Base-by-base conservation (phyloP, 2,797 vertebrate species). In the Bradypodion pumilum region DNA sequence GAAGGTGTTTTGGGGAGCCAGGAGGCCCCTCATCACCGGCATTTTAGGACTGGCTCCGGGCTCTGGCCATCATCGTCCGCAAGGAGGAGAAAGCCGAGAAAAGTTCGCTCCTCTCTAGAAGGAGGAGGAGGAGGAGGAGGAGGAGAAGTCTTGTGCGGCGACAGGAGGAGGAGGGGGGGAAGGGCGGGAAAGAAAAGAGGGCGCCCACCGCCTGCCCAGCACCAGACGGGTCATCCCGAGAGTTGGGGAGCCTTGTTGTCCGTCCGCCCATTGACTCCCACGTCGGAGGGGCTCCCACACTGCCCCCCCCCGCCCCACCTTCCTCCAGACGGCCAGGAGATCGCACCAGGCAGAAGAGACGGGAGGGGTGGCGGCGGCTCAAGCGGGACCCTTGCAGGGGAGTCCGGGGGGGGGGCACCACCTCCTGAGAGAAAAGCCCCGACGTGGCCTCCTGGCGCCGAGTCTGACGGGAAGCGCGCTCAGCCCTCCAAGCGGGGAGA, bases 11-110 rank as follows among this genome's bases (percentile, higher is more conserved):
- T 99, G 98, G 70, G 98, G 98, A 88, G 98, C 98, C 95, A 99
- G 94, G 96, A 99, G 97, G 97, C 98, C 98, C 86, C 99, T 99
- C 98, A 99, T 99, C 92, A 99, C 98, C 96, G 98, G 98, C 98
- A 99, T 99, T 94, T 97, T 99, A 85, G 74, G 84, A 81, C 40
- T 6, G n/a, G 79, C 79, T 80, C 49, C 49, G 37, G 78, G 72
- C 60, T n/a, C 7, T n/a, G 52, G 29, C 74, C 83, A 76, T 85
- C 73, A 65, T 72, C 73, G 65, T 72, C 65, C 79, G 15, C 9
- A 4, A 27, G 16, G 52, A 27, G 25, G 4, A 7, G 1, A 32
- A 15, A 44, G 62, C 21, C 23, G 1, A n/a, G n/a, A n/a, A n/a
- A n/a, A n/a, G n/a, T n/a, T n/a, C n/a, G n/a, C n/a, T n/a, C n/a